Base-by-base conservation (phyloP, 2,113 vertebrate genomes). In the Rutilus rutilus region DNA sequence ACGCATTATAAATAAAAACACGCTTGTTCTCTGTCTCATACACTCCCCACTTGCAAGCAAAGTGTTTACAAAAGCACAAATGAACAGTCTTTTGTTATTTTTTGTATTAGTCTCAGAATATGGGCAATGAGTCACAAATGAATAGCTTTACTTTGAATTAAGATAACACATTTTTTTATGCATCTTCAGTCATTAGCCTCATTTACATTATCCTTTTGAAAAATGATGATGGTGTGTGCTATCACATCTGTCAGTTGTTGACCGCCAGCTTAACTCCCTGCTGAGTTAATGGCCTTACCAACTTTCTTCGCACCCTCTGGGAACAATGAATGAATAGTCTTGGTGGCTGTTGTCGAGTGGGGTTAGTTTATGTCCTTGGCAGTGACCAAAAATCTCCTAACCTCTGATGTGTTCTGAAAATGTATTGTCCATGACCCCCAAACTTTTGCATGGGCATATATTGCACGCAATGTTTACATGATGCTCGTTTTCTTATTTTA, bases 231-330 rank as follows among this genome's bases (percentile, higher is more conserved):
- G 30, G 65, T 45, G 23, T 75, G 39, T 75, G 36, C 1, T 33
- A 27, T 11, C 21, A 47, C 47, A 42, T 75, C 39, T 45, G 42
- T 75, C 42, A 25, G 42, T 25, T 45, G 45, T 2, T 76, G 74
- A 52, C n/a, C 45, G 6, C 39, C 45, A 76, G 74, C 15, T 77
- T 25, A 54, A 52, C n/a, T 54, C 42, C 45, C 6, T 76, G 6
- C 73, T 50, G 74, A 76, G n/a, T 76, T 52, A 76, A 47, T 76
- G 15, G 45, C 25, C 45, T 15, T 76, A 8, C 15, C 47, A 19
- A 76, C n/a, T 47, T 25, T 76, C 15, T 52, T 73, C 23, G 69
- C 36, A 73, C 19, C 69, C 69, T 73, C 33, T 73, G 69, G 69
- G 69, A 36, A 39, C 69, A 73, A 73, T 42, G 36, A 73, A 73